A percentile compares a stretch with the other conserved stretches of the same genome.
phyloP scores from a whole-genome alignment of 1,140 invertebrate species.

The Steinernema feltiae region DNA sequence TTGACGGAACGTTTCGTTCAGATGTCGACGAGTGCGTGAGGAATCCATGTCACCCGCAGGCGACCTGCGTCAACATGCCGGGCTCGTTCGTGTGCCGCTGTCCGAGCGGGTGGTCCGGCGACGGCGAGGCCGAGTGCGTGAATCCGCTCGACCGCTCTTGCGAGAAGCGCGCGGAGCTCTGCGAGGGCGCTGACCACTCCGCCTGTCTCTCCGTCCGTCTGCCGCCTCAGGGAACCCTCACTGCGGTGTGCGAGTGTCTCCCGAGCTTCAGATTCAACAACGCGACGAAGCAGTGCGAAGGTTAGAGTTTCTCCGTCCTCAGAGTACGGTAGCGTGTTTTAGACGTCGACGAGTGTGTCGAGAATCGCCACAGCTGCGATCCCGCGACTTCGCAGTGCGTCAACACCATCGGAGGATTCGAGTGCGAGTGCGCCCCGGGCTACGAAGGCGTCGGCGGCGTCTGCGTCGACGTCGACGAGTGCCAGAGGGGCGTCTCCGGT shows the following conservation, averaged over 20 bases:
- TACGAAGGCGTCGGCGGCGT: constrained; percentile 49
- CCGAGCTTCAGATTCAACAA: constrained; percentile 45
- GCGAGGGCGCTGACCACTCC: constrained; percentile 30
- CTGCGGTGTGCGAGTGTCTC: constrained; percentile 46
- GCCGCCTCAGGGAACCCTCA: constrained; percentile 21
- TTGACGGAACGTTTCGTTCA: neutral
- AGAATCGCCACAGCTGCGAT: constrained; percentile 44
- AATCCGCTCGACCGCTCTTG: constrained; percentile 43
- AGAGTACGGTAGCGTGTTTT: constrained; percentile 18
- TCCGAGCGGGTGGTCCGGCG: constrained; percentile 41
- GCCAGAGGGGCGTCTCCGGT: constrained; percentile 59
- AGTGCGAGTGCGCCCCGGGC: constrained; percentile 44
- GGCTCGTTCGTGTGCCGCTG: constrained; percentile 45
- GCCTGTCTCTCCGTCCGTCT: constrained; percentile 41
- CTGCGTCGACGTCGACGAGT: constrained; percentile 80
- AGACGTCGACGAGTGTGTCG: constrained; percentile 50
- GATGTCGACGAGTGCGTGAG: constrained; percentile 46
- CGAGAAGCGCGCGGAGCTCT: constrained; percentile 37
- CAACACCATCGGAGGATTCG: constrained; percentile 40
- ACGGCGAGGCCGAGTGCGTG: constrained; percentile 44
- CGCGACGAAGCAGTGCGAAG: constrained; percentile 40
- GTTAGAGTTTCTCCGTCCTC: constrained; percentile 25
- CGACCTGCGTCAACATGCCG: constrained; percentile 37
- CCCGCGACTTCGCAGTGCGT: constrained; percentile 38
- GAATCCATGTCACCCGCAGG: constrained; percentile 47